A percentile compares a stretch with the other conserved stretches of the same genome.
phyloP scores from a whole-genome alignment of 2,797 vertebrate genomes.

The Microcaecilia unicolor region DNA sequence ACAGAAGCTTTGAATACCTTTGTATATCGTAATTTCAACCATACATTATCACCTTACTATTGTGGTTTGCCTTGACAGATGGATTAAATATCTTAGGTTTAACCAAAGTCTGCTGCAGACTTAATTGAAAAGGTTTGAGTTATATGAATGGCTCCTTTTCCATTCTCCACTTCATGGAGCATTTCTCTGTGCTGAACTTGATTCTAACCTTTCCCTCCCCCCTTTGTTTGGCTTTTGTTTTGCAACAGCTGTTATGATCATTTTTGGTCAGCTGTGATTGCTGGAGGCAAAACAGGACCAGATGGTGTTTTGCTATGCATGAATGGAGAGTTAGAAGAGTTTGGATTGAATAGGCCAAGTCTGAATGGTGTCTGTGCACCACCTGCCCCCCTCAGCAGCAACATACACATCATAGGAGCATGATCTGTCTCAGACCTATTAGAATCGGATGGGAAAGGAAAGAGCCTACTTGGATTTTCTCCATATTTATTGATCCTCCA shows the following conservation, averaged over 20 bases:
- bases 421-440: constrained; percentile 61
- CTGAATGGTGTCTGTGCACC: constrained; percentile 99
- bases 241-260: constrained; percentile 98
- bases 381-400: constrained; percentile 91
- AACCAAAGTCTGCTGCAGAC: constrained; percentile 52
- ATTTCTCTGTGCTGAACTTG: constrained; percentile 77
- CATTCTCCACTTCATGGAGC: constrained; percentile 66
- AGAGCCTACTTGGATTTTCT: constrained; percentile 66
- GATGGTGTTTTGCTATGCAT: constrained; percentile 99
- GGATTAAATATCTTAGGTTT: constrained; percentile 64
- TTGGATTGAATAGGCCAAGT: constrained; percentile 96
- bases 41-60: constrained; percentile 63
- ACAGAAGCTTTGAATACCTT: constrained; percentile 58
- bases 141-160: constrained; percentile 62
- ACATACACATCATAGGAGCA: constrained; percentile 73
- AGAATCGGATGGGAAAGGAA: constrained; percentile 45
- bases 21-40: constrained; percentile 57
- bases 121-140: constrained; percentile 44
- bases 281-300: constrained; percentile 99
- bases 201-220: constrained; percentile 84
- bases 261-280: constrained; percentile 99
- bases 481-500: constrained; percentile 95
- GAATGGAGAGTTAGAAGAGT: constrained; percentile 97
- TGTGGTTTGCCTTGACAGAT: constrained; percentile 48
- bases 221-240: constrained; percentile 95